Percentiles rank a stretch among this genome's conserved stretches.
Evolutionary conservation across 2,797 vertebrate genomes (phyloP).

Genomic region (Helostoma temminkii): DNA sequence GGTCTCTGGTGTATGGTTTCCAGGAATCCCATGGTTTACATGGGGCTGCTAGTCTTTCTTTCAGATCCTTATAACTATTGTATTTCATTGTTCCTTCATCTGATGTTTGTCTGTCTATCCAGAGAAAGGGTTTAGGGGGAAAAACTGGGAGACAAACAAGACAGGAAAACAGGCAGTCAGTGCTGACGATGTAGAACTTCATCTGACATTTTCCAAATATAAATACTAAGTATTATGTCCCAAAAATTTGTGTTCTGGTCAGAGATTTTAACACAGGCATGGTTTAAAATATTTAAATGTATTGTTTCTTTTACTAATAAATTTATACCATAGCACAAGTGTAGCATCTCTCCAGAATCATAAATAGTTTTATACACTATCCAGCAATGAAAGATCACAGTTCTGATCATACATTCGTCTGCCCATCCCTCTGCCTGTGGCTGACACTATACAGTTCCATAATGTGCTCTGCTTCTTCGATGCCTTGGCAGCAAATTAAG

Average conservation of each 20-base stretch:
- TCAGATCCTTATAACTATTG: not conserved
- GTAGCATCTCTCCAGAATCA: slow-evolving; percentile 28
- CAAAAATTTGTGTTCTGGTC: not conserved
- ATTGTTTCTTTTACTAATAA: slow-evolving; percentile 17
- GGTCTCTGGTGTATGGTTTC: slow-evolving; percentile 29
- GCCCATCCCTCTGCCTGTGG: slow-evolving; percentile 71
- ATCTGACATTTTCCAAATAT: slow-evolving; percentile 21
- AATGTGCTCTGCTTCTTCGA: slow-evolving; percentile 83
- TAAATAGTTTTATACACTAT: slow-evolving; percentile 51
- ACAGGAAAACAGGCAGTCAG: slow-evolving; percentile 25
- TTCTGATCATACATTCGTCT: slow-evolving; percentile 57
- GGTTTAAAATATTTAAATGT: not conserved
- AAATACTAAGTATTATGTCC: not conserved
- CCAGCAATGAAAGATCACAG: slow-evolving; percentile 64
- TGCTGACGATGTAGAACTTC: slow-evolving; percentile 11
- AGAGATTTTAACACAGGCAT: not conserved
- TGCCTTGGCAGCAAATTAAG: slow-evolving; percentile 87
- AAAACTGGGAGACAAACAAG: slow-evolving; percentile 19
- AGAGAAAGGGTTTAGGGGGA: slow-evolving; percentile 4
- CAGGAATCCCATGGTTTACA: slow-evolving; percentile 20
- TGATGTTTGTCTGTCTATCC: slow-evolving; percentile 27
- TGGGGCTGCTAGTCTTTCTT: slow-evolving; percentile 13
- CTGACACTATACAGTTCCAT: slow-evolving; percentile 79
- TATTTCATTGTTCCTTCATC: slow-evolving; percentile 21
- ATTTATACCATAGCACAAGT: slow-evolving; percentile 32